phyloP scores from a whole-genome alignment of 2,888 invertebrate genomes.

The Actias luna region DNA sequence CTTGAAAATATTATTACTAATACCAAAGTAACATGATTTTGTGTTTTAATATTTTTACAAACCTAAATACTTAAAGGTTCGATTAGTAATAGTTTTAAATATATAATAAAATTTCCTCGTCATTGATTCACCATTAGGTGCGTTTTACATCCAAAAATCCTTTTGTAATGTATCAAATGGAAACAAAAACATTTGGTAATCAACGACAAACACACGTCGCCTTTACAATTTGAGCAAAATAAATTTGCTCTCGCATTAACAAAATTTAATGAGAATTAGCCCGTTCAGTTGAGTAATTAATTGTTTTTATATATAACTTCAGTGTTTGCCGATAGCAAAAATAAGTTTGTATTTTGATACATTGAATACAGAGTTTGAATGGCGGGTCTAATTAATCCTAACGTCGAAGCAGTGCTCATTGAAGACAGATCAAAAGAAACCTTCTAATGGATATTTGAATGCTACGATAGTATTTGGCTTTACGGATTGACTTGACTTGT shows the following conservation, averaged over 20 bases:
- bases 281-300: slow-evolving; percentile 2
- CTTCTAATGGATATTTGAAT: slow-evolving; percentile 77
- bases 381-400: slow-evolving; percentile 36
- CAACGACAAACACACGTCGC: slow-evolving; percentile 33
- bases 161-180: slow-evolving; percentile 34
- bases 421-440: slow-evolving; percentile 70
- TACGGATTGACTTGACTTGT: slow-evolving; percentile 31
- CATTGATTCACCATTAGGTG: slow-evolving; percentile 28
- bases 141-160: slow-evolving; percentile 25
- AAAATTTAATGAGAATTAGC: slow-evolving; percentile 23
- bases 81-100: slow-evolving; percentile 6
- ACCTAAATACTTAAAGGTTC: slow-evolving; percentile 10
- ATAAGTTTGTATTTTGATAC: slow-evolving; percentile 26
- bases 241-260: slow-evolving; percentile 22
- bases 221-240: slow-evolving; percentile 1
- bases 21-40: neutral
- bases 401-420: slow-evolving; percentile 60
- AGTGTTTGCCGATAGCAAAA: slow-evolving; percentile 12
- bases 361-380: slow-evolving; percentile 28
- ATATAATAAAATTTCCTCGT: slow-evolving; percentile 10
- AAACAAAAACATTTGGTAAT: slow-evolving; percentile 35
- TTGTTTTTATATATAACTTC: slow-evolving; percentile 12
- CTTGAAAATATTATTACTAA: too few species aligned
- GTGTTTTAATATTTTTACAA: neutral
- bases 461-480: slow-evolving; percentile 57